Percentiles rank a stretch among this genome's conserved stretches.
phyloP scores from a whole-genome alignment of 2,797 vertebrate species.

The Sandelia bainsii region DNA sequence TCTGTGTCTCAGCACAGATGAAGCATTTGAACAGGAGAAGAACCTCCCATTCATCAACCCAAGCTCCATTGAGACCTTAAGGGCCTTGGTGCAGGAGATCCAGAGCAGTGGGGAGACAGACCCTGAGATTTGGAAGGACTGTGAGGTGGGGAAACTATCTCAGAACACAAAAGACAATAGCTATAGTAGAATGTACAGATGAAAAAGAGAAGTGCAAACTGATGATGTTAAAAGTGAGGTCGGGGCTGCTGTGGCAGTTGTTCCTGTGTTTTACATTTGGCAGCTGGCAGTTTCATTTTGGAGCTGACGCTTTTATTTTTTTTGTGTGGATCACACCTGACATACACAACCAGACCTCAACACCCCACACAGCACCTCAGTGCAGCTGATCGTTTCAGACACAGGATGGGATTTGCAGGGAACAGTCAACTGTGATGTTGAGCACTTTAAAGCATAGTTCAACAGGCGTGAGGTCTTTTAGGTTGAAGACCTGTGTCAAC shows the following conservation, averaged over 20 bases:
- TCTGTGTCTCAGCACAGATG: constrained; percentile 82
- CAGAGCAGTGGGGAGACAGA: constrained; percentile 86
- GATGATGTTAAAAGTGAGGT: constrained; percentile 15
- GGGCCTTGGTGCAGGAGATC: constrained; percentile 89
- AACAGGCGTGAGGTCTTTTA: constrained; percentile 4
- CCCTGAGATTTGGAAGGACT: constrained; percentile 90
- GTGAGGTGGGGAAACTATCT: constrained; percentile 86
- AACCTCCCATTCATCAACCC: constrained; percentile 86
- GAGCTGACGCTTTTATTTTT: constrained; percentile 61
- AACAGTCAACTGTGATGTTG: constrained; percentile 48
- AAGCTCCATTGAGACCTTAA: constrained; percentile 86
- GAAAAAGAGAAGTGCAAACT: not conserved
- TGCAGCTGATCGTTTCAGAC: constrained; percentile 61
- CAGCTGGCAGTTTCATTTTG: constrained; percentile 57
- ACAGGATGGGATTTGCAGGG: constrained; percentile 38
- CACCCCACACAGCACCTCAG: constrained; percentile 5
- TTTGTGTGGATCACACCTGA: constrained; percentile 55
- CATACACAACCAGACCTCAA: constrained; percentile 20
- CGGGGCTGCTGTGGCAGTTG: constrained; percentile 33
- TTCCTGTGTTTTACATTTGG: constrained; percentile 31
- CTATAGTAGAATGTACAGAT: not conserved
- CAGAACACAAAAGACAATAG: not conserved
- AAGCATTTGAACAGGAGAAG: constrained; percentile 88
- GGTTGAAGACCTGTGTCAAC: not conserved
- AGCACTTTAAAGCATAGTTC: constrained; percentile 16